phyloP scores from a whole-genome alignment of 2,888 invertebrate genomes.

The Cerceris ruficornis region DNA sequence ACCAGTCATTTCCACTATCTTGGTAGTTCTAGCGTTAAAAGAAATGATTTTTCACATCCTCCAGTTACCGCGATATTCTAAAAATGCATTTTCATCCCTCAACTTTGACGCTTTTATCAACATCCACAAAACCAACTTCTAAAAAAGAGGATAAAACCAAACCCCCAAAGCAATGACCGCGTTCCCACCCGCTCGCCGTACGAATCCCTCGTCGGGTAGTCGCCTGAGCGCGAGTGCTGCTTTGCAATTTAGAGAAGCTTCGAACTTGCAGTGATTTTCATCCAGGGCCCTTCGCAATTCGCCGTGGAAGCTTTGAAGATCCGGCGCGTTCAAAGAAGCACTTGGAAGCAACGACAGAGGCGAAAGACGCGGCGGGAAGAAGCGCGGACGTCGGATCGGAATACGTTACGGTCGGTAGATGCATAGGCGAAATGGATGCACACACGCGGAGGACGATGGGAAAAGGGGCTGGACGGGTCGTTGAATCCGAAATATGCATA shows the following conservation, averaged over 20 bases:
- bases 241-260: slow-evolving; percentile 62
- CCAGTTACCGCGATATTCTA: too few relatives aligned
- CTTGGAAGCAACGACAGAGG: background rate
- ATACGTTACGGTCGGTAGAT: slow-evolving; percentile 1
- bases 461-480: slow-evolving; percentile 25
- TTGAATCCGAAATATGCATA: slow-evolving; percentile 60
- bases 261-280: slow-evolving; percentile 57
- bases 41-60: too few relatives aligned
- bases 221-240: slow-evolving; percentile 12
- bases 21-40: too few relatives aligned
- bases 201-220: too few relatives aligned
- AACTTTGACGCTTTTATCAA: too few relatives aligned
- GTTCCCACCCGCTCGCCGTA: too few relatives aligned
- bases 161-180: too few relatives aligned
- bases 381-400: background rate
- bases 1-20: too few relatives aligned
- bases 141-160: too few relatives aligned
- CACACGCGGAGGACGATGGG: slow-evolving; percentile 9
- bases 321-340: slow-evolving; percentile 42
- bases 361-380: slow-evolving; percentile 13
- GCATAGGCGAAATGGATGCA: background rate
- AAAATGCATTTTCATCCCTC: too few relatives aligned
- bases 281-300: slow-evolving; percentile 53
- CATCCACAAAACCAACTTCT: too few relatives aligned
- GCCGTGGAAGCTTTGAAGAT: slow-evolving; percentile 40